These are phyloP conservation scores for Agelas oroides DNA, from an alignment of 37 sponge, comb jelly and placozoan species.

Conservation along the genomic window DNA sequence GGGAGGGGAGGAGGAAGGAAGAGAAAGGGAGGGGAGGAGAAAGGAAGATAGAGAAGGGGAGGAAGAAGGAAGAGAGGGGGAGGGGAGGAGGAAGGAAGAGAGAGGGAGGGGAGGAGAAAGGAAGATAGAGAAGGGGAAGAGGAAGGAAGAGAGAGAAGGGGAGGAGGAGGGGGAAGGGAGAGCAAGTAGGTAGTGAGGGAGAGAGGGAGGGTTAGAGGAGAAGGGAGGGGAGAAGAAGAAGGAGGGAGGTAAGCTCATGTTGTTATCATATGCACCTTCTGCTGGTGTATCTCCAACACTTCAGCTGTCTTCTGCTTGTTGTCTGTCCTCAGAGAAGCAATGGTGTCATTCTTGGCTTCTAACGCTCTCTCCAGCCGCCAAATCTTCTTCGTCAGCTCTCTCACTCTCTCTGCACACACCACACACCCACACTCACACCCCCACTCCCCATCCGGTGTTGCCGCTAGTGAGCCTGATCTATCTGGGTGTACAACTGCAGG, in stretches of 20 bases:
- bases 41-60: background rate
- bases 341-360: background rate
- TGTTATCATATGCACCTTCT: background rate
- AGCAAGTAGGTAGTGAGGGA: no score
- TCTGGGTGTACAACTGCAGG: no score
- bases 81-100: background rate
- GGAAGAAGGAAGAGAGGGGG: background rate
- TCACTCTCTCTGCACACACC: background rate
- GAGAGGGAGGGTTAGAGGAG: background rate
- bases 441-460: no score
- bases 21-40: background rate
- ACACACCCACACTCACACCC: no score
- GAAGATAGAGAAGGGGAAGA: background rate
- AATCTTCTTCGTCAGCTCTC: background rate
- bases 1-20: background rate
- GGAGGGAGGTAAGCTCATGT: background rate
- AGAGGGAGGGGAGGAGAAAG: background rate
- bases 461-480: no score
- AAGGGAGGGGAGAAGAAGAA: background rate
- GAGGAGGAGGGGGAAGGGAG: background rate
- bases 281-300: constrained; percentile 14
- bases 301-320: background rate
- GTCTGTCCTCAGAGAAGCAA: background rate
- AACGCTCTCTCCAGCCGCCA: background rate
- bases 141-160: background rate